Percentiles rank a stretch among this genome's conserved stretches.
Evolutionary conservation across 2,888 invertebrate genomes (phyloP).

Genomic region (Epinotia brunnichana): DNA sequence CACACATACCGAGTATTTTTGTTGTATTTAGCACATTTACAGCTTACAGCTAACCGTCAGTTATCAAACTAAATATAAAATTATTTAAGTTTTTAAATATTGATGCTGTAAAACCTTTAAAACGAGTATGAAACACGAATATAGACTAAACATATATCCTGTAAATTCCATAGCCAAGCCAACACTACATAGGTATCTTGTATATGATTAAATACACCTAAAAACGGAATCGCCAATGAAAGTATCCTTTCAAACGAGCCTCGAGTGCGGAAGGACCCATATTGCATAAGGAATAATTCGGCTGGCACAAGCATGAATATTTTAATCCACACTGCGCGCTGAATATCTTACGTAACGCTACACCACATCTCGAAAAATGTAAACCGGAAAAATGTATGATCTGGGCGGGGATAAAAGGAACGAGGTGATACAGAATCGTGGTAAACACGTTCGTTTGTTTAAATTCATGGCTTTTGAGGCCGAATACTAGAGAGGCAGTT

Average conservation of each 20-base stretch:
- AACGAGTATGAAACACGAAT: no score
- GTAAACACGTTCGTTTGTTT: no score
- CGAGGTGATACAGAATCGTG: neutral
- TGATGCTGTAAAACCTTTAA: no score
- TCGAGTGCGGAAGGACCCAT: conserved; percentile 40
- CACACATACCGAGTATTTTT: no score
- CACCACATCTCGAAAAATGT: conserved; percentile 20
- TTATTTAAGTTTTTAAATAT: no score
- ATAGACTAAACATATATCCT: no score
- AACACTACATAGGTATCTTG: neutral
- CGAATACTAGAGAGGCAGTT: no score
- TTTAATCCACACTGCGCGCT: conserved; percentile 47
- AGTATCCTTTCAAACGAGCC: conserved; percentile 14
- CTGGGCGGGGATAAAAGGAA: conserved; percentile 3
- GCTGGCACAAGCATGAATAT: conserved; percentile 52
- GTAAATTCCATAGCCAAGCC: neutral
- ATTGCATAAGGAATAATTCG: conserved; percentile 54
- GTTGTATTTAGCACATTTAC: no score
- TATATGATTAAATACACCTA: conserved; percentile 9
- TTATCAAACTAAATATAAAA: no score
- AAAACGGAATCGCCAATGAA: conserved; percentile 19
- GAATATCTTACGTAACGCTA: conserved; percentile 33
- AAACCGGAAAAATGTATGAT: conserved; percentile 7
- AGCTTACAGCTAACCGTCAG: no score
- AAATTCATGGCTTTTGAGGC: no score